Evolutionary conservation across 2,888 invertebrate genomes (phyloP).

Genomic region (Agrochola lota): DNA sequence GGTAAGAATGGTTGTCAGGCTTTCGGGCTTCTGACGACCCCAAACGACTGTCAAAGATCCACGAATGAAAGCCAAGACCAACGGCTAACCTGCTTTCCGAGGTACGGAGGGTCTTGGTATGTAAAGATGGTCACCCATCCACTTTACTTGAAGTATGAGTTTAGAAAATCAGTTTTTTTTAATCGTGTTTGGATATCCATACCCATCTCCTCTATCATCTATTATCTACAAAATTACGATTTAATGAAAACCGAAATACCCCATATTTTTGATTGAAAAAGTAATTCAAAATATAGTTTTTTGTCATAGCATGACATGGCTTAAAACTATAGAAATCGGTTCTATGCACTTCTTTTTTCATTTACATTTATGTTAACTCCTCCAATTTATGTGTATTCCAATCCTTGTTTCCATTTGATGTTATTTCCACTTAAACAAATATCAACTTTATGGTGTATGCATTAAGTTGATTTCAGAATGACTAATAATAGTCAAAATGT

Average conservation of each 20-base stretch:
- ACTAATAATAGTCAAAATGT: neutral
- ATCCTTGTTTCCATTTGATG: neutral
- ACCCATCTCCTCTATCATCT: neutral
- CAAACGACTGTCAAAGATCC: too few relatives aligned
- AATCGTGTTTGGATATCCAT: neutral
- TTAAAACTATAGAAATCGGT: neutral
- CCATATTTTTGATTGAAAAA: neutral
- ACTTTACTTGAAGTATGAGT: neutral
- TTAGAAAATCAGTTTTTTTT: neutral
- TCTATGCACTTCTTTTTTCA: neutral
- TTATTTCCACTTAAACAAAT: neutral
- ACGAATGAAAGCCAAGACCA: too few relatives aligned
- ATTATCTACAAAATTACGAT: too few relatives aligned
- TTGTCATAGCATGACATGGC: neutral
- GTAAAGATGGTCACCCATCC: too few relatives aligned
- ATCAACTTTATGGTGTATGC: neutral
- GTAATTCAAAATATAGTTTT: neutral
- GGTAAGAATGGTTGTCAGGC: too few relatives aligned
- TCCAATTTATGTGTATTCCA: neutral
- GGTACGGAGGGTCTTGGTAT: too few relatives aligned
- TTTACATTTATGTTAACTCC: neutral
- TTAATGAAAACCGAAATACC: too few relatives aligned
- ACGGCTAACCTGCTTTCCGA: too few relatives aligned
- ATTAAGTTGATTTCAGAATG: neutral
- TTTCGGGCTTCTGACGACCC: too few relatives aligned